Evolutionary conservation across 1,140 invertebrate species (phyloP).

Genomic region (Zaprionus tsacasi): DNA sequence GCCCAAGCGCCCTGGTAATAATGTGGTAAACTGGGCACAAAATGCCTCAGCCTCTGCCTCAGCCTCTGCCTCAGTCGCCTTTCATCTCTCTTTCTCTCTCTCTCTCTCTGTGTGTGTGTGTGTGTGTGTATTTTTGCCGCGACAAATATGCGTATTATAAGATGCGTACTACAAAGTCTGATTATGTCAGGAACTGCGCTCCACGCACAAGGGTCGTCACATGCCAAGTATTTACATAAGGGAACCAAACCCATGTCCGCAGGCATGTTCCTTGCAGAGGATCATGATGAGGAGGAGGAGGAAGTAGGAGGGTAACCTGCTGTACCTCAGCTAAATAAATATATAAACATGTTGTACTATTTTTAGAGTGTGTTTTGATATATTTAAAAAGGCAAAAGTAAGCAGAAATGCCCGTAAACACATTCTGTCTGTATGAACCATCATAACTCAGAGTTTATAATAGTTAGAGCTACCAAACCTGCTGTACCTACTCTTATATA

Average conservation of each 20-base stretch:
- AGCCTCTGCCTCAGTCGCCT: neutral
- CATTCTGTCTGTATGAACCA: no score
- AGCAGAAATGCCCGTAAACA: neutral
- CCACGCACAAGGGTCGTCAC: neutral
- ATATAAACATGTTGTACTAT: neutral
- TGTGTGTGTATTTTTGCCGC: conserved; percentile 22
- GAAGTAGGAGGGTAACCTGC: neutral
- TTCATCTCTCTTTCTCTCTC: conserved; percentile 1
- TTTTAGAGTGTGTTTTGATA: neutral
- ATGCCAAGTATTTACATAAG: conserved; percentile 9
- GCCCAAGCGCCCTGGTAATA: conserved; percentile 71
- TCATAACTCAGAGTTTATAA: no score
- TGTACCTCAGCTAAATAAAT: no score
- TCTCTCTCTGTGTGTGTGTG: conserved; percentile 7
- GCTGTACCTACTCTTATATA: no score
- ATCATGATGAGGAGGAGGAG: neutral
- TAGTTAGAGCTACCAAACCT: no score
- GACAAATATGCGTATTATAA: conserved; percentile 44
- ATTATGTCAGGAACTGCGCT: conserved; percentile 24
- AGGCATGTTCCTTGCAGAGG: neutral
- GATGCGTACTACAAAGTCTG: conserved; percentile 27
- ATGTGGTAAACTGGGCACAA: conserved; percentile 64
- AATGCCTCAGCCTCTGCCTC: conserved; percentile 13
- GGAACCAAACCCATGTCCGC: neutral
- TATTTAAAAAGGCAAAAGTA: neutral